These are phyloP conservation scores for Melanotaenia parkinsoni DNA, from an alignment of 2,797 vertebrate genomes.

Conservation along the genomic window DNA sequence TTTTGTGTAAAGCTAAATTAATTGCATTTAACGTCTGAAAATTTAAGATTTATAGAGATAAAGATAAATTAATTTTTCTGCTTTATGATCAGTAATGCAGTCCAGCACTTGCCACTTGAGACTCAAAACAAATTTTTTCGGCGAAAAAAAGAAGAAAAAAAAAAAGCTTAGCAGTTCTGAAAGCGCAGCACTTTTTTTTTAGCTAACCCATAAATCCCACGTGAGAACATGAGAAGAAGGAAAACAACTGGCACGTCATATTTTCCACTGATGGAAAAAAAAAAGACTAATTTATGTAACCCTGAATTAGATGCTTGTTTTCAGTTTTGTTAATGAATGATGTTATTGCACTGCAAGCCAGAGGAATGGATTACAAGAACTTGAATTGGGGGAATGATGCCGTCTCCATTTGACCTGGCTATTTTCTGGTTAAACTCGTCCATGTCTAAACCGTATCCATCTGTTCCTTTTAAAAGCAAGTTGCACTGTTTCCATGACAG, in stretches of 20 bases:
- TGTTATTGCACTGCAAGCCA: constrained; percentile 1
- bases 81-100: constrained; percentile 30
- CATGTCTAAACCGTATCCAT: constrained; percentile 25
- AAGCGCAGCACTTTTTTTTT: constrained; percentile 53
- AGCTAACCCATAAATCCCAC: constrained; percentile 47
- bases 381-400: background rate
- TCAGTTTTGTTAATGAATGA: background rate
- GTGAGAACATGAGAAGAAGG: background rate
- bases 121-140: constrained; percentile 15
- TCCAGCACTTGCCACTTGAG: constrained; percentile 30
- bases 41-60: constrained; percentile 27
- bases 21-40: constrained; percentile 41
- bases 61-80: constrained; percentile 23
- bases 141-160: too few relatives aligned
- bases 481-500: constrained; percentile 40
- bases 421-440: constrained; percentile 7
- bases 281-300: constrained; percentile 10
- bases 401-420: background rate
- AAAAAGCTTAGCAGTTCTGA: constrained; percentile 30
- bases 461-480: constrained; percentile 23
- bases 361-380: background rate
- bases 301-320: constrained; percentile 21
- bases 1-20: constrained; percentile 51
- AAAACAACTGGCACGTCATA: background rate
- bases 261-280: background rate